Base-by-base conservation (phyloP, 2,888 invertebrate genomes). In the Netelia melanura region DNA sequence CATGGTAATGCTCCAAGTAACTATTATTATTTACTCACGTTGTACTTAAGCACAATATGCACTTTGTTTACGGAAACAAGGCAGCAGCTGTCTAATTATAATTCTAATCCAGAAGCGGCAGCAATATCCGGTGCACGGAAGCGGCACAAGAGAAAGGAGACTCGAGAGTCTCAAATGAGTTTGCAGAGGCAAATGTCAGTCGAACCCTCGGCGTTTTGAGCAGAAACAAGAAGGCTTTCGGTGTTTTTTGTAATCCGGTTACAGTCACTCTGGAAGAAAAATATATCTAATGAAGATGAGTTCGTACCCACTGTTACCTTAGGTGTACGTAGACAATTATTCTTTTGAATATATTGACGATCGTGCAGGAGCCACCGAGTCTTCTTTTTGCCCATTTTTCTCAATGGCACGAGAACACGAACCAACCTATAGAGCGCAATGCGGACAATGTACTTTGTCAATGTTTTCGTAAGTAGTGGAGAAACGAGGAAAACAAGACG, bases 191-290 rank as follows among this genome's bases (percentile, higher is more conserved):
- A 76, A 84, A 84, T 70, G 54, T 65, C 21, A 54, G 71, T 17
- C 44, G 58, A 76, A 70, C 44, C 54, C 76, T 76, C 76, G 43
- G 56, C 52, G 64, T 64, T 76, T 76, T 58, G 11, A 44, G 52
- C 9, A 58, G 21, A 11, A 23, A 38, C 84, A 84, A 84, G 70
- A 84, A 84, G 52, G 21, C 48, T 58, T 68, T 5, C 2, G 56
- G 56, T 38, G 3, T 71, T 80, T 84, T 84, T 84, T 84, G 80
- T 56, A 84, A 84, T 84, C 76, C 80, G 44, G 62, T 62, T 30
- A 71, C 93, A 86, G 94, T 93, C 61, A 95, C 95, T 0, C 95
- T 95, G 87, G 30, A 77, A 68, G 44, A 25, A 58, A 30, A 21
- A 58, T n/a, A 23, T 30, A 43, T 43, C 3, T 48, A 30, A 21